Conservation (phyloP, 2,888 invertebrate genomes). For the Lasius platythorax region DNA sequence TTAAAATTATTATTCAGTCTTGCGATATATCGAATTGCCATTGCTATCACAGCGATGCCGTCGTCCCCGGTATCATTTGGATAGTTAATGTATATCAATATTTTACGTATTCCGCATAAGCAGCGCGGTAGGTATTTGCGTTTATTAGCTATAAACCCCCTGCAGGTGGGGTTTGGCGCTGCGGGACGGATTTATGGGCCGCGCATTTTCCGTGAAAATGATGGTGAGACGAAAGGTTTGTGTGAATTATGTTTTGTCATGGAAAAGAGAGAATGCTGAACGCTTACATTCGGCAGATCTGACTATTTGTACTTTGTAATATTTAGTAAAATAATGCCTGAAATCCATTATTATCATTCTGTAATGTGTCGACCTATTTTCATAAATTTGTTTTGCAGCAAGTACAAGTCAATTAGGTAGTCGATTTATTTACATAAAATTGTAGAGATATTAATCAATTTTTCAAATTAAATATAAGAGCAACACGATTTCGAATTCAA, state of each 20-base stretch:
- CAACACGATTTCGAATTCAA: neutral
- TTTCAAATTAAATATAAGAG: neutral
- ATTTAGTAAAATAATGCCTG: neutral
- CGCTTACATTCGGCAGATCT: neutral
- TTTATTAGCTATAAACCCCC: constrained; percentile 80
- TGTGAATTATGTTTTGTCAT: constrained; percentile 54
- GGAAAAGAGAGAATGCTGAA: constrained; percentile 49
- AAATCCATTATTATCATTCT: neutral
- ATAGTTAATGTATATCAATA: constrained; percentile 76
- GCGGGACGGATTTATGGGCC: constrained; percentile 68
- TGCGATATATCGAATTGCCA: constrained; percentile 39
- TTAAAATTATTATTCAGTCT: constrained; percentile 68
- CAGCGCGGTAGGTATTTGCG: constrained; percentile 73
- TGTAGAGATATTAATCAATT: neutral
- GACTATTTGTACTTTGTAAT: neutral
- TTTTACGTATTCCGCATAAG: constrained; percentile 77
- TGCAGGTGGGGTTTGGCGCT: constrained; percentile 58
- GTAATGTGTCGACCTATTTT: neutral
- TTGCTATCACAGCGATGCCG: constrained; percentile 38
- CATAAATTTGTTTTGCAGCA: neutral
- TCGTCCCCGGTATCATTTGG: constrained; percentile 60
- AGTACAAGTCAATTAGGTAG: neutral
- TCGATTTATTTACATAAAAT: neutral
- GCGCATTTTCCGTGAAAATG: constrained; percentile 59
- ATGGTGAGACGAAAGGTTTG: constrained; percentile 45